Evolutionary conservation across 2,113 vertebrate species (phyloP), one percentile per base, ranked within the genome.

Genomic region (Corythornis vintsioides): DNA sequence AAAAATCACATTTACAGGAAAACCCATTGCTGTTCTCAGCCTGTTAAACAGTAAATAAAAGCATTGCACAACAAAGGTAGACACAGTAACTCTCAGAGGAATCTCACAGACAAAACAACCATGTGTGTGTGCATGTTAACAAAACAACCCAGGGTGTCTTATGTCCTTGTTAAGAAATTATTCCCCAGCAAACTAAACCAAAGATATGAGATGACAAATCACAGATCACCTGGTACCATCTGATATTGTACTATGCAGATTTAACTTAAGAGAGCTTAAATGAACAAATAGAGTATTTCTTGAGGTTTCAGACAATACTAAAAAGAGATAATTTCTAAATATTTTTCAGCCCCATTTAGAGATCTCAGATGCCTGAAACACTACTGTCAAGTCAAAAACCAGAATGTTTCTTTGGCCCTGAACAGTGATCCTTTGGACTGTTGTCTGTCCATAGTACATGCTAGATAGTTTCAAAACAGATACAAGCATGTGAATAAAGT

Each of bases 1-100:
- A 92, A 92, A 92, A 66, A 8, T 61, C 64, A 77, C 82, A 69
- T 96, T 97, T 95, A 95, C 57, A 4, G 89, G 91, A 96, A 96
- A 94, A 60, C 13, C 48, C 73, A 45, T 16, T 78, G 81, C 72
- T 92, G 43, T 60, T 86, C 52, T 93, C 89, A 93, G 47, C 15
- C 81, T 79, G 82, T 85, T 74, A 52, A 29, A 65, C 52, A 84
- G 73, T 92, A 93, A 95, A 95, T 86, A 89, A 78, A 71, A 91
- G 16, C 3, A 2, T 96, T 96, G 87, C 90, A 81, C 83, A 90
- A 87, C 38, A 57, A 83, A 61, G 66, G 64, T 71, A 83, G 63
- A 86, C 63, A 91, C 8, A 56, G 40, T 64, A 84, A 50, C 63
- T 92, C 78, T 80, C 78, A 73, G 43, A 72, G 80, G 77, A 67